Evolutionary conservation across 2,888 invertebrate genomes (phyloP), one percentile per base, ranked within the genome.

Genomic region (Anoplius nigerrimus): DNA sequence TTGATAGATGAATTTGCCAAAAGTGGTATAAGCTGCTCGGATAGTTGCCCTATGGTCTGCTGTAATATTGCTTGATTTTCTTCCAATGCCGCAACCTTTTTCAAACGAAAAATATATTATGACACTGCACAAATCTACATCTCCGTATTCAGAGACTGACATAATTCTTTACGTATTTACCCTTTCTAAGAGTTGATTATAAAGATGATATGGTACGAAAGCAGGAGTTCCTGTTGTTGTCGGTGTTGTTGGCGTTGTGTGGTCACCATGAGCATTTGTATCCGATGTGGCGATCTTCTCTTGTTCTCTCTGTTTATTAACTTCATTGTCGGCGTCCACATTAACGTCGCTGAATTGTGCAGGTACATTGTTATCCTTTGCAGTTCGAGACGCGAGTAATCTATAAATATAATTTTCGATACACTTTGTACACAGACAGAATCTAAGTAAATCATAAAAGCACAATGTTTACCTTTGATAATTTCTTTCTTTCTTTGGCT

Each of bases 201-300:
- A 89, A 64, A 88, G 79, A 61, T 84, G 82, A 78, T 87, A 88
- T 52, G 88, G 87, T 68, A 89, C 88, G 69, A 82, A 88, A 66
- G 85, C 83, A 56, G 86, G 81, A 59, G 82, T 78, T 18, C 18
- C 48, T 8, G 48, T 18, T 18, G 16, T 13, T 62, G 78, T 77
- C 54, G 79, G 66, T 24, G 74, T 64, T 24, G 63, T 61, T 34
- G 75, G 71, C 1, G 79, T 72, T 20, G 75, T 75, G 1, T 66
- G 62, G 20, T 80, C 80, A 11, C 52, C 24, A n/a, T 71, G 69
- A 22, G 76, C 66, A 22, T 68, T 72, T 11, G 69, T 52, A 16
- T 86, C 82, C 22, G 71, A 65, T 66, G 75, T 78, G 52, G 74
- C 71, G 62, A 45, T 58, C 66, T 77, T 84, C 61, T 82, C 81